Conservation (phyloP, 1,140 invertebrate species). For the Coboldia fuscipes region DNA sequence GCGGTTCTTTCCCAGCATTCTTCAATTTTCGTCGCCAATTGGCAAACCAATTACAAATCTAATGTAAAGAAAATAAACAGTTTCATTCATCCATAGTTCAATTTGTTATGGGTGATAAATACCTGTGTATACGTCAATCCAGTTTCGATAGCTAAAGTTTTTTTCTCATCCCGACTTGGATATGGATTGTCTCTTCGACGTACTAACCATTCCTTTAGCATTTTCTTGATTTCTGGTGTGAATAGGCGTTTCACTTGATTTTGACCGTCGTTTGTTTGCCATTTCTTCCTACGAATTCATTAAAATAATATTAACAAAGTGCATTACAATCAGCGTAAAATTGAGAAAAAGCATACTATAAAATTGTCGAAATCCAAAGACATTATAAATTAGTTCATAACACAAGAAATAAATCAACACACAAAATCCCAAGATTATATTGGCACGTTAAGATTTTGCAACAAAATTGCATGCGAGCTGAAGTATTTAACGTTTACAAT, state of each 20-base stretch:
- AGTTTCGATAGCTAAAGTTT: slow-evolving; percentile 38
- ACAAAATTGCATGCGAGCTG: neutral
- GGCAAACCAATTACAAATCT: slow-evolving; percentile 59
- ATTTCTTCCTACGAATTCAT: slow-evolving; percentile 9
- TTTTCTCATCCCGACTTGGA: slow-evolving; percentile 47
- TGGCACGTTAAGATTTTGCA: neutral
- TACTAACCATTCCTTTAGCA: slow-evolving; percentile 47
- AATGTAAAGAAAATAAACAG: slow-evolving; percentile 8
- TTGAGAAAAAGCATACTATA: neutral
- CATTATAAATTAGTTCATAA: neutral
- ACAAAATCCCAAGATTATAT: neutral
- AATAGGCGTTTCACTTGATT: slow-evolving; percentile 41
- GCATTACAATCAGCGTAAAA: neutral
- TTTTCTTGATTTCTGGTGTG: slow-evolving; percentile 49
- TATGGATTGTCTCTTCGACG: slow-evolving; percentile 47
- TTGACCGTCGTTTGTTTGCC: slow-evolving; percentile 13
- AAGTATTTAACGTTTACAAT: no score
- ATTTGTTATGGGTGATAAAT: slow-evolving; percentile 2
- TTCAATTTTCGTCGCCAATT: slow-evolving; percentile 52
- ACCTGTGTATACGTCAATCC: slow-evolving; percentile 49
- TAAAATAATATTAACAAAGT: neutral
- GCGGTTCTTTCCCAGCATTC: slow-evolving; percentile 37
- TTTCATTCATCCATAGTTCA: no score
- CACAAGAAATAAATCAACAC: neutral
- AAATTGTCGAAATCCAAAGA: neutral